Percentiles rank a stretch among this genome's conserved stretches.
phyloP scores from a whole-genome alignment of 1,140 invertebrate species.

The Tetragnatha versicolor region DNA sequence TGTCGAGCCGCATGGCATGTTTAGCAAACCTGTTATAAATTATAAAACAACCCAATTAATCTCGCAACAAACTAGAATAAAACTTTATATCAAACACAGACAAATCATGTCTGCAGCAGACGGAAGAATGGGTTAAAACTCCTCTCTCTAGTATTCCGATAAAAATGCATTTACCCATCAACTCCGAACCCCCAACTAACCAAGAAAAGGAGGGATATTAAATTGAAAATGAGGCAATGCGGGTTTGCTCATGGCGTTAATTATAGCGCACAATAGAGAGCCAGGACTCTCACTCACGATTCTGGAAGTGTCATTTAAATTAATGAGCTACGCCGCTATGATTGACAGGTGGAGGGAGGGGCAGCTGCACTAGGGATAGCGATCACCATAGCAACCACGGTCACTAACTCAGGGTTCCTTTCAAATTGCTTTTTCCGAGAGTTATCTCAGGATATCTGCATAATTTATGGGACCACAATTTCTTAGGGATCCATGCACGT shows the following conservation, averaged over 20 bases:
- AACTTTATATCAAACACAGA: no score
- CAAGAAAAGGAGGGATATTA: no score
- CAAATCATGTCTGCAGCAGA: no score
- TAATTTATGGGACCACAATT: slow-evolving; percentile 53
- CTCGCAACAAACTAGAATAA: no score
- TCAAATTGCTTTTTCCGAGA: slow-evolving; percentile 53
- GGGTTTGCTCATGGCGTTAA: slow-evolving; percentile 49
- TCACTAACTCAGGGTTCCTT: slow-evolving; percentile 48
- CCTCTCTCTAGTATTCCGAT: no score
- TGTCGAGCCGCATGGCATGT: no score
- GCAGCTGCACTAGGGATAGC: slow-evolving; percentile 26
- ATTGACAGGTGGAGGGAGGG: slow-evolving; percentile 51
- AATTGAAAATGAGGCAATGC: slow-evolving; percentile 53
- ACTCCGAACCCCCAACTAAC: no score
- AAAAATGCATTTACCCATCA: no score
- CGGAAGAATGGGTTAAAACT: no score
- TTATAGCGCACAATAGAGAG: slow-evolving; percentile 32
- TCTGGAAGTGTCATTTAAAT: slow-evolving; percentile 55
- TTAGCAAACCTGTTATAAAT: no score
- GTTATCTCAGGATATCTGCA: slow-evolving; percentile 54
- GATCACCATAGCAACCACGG: slow-evolving; percentile 44
- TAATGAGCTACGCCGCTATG: slow-evolving; percentile 50
- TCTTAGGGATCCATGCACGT: slow-evolving; percentile 31
- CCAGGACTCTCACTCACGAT: slow-evolving; percentile 21
- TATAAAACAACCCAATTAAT: no score